phyloP scores from a whole-genome alignment of 2,888 invertebrate genomes.

The Drosophila quasianomalipes region DNA sequence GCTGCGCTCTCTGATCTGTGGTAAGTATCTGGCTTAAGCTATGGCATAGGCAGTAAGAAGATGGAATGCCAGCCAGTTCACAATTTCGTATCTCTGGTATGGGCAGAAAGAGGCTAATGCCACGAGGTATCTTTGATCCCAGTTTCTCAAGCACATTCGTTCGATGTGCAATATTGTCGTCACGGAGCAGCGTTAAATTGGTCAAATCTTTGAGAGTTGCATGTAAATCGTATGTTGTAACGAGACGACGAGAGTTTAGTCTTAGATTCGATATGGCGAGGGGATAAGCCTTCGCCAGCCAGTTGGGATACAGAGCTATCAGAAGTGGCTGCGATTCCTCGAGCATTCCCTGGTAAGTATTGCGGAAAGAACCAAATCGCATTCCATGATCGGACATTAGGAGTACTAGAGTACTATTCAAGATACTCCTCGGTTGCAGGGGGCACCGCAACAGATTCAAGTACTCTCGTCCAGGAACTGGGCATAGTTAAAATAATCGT shows the following conservation, averaged over 20 bases:
- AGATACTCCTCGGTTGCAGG: slow-evolving; percentile 50
- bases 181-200: slow-evolving; percentile 85
- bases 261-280: slow-evolving; percentile 88
- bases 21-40: slow-evolving; percentile 11
- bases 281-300: slow-evolving; percentile 88
- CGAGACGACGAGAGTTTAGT: slow-evolving; percentile 89
- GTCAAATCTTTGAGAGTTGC: slow-evolving; percentile 90
- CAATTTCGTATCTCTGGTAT: slow-evolving; percentile 91
- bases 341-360: slow-evolving; percentile 91
- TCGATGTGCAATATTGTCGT: slow-evolving; percentile 83
- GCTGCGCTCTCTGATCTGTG: slow-evolving; percentile 21
- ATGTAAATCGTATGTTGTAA: slow-evolving; percentile 93
- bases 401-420: slow-evolving; percentile 90
- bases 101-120: slow-evolving; percentile 91
- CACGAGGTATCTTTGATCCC: slow-evolving; percentile 85
- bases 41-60: slow-evolving; percentile 95
- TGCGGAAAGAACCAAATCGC: slow-evolving; percentile 91
- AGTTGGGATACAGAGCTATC: slow-evolving; percentile 89
- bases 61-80: slow-evolving; percentile 89
- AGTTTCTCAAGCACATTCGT: slow-evolving; percentile 74
- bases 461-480: slow-evolving; percentile 36
- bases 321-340: slow-evolving; percentile 95
- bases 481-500: slow-evolving; percentile 52
- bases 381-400: slow-evolving; percentile 95
- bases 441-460: slow-evolving; percentile 66